Conservation (phyloP, 2,797 vertebrate species). For the Sylvia borin region DNA sequence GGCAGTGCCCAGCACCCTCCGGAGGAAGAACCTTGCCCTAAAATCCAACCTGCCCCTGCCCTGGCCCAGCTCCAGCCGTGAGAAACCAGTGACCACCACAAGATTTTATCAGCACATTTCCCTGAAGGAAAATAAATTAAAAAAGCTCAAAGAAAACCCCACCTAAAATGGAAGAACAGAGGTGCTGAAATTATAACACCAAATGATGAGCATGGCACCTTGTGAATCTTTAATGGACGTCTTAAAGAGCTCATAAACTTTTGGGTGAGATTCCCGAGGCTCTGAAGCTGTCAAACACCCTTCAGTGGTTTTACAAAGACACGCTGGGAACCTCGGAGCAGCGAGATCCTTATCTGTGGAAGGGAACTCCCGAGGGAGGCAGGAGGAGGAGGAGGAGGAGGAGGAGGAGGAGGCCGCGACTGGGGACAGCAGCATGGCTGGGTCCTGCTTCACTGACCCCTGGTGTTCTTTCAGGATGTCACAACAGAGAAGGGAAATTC, state of each 20-base stretch:
- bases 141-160: neutral
- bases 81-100: accelerated
- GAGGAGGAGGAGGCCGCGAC: neutral
- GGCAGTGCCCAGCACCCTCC: neutral
- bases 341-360: neutral
- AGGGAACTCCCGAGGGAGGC: neutral
- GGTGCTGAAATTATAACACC: neutral
- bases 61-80: accelerated
- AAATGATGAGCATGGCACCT: neutral
- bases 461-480: neutral
- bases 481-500: neutral
- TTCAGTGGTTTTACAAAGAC: neutral
- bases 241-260: slow-evolving; percentile 40
- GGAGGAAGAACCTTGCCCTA: neutral
- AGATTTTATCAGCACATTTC: neutral
- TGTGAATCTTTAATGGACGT: neutral
- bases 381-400: neutral
- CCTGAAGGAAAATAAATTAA: neutral
- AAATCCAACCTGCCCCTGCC: accelerated
- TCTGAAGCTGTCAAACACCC: neutral
- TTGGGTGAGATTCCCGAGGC: neutral
- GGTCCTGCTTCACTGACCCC: neutral
- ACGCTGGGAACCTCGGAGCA: neutral
- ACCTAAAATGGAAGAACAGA: neutral
- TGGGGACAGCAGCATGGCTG: neutral